These are phyloP conservation scores for Oenanthe oenanthe DNA, from an alignment of 2,113 vertebrate species.

Conservation along the genomic window DNA sequence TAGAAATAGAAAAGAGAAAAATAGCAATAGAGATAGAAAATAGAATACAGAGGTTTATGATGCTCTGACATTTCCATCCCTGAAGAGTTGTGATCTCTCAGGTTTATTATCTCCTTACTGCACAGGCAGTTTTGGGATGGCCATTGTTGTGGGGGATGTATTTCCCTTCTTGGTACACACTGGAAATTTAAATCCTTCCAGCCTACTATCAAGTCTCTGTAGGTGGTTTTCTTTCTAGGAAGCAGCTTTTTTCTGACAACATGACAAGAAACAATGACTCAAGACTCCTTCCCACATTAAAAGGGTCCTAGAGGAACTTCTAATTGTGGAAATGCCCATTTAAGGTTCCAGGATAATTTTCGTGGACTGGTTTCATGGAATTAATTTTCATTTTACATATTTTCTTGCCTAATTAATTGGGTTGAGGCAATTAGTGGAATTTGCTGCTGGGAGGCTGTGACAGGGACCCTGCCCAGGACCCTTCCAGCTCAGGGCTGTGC, in stretches of 20 bases:
- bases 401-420: conserved; percentile 14
- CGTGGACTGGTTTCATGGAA: neutral
- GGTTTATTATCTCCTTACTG: neutral
- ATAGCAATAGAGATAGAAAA: neutral
- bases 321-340: conserved; percentile 6
- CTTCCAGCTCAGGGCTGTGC: accelerated
- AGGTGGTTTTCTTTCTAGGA: conserved; percentile 43
- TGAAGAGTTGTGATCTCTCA: neutral
- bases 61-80: neutral
- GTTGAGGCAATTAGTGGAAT: neutral
- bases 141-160: accelerated
- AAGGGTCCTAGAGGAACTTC: conserved; percentile 29
- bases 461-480: neutral
- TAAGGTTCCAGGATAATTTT: conserved; percentile 5
- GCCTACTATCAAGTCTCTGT: neutral
- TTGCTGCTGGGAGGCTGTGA: neutral
- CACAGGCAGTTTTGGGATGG: neutral
- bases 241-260: conserved; percentile 13
- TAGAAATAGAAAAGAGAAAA: neutral
- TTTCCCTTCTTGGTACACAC: neutral
- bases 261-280: conserved; percentile 28
- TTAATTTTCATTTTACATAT: neutral
- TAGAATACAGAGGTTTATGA: neutral
- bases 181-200: neutral
- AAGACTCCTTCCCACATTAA: conserved; percentile 33